Evolutionary conservation across 37 sponge, comb jelly and placozoan species (phyloP).

Genomic region (Aplysina aerophoba): DNA sequence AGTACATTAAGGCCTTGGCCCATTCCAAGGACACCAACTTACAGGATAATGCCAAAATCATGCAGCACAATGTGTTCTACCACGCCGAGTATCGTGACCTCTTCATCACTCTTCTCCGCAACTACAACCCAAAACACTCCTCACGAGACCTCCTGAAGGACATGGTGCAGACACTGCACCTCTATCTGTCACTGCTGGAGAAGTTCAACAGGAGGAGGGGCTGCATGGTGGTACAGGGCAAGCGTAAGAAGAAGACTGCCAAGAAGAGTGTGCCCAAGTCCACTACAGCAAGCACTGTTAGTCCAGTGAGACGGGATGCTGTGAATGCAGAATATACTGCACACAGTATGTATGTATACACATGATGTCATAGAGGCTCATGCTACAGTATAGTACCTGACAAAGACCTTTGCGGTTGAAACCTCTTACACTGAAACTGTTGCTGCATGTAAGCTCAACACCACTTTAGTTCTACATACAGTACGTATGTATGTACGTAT

Average conservation of each 20-base stretch:
- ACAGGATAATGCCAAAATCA: conserved; percentile 82
- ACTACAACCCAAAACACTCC: conserved; percentile 41
- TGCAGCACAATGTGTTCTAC: conserved; percentile 89
- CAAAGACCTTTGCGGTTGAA: too few relatives aligned
- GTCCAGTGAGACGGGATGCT: background rate
- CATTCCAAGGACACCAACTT: conserved; percentile 52
- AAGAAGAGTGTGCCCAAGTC: conserved; percentile 32
- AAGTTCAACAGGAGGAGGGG: conserved; percentile 41
- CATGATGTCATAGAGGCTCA: too few relatives aligned
- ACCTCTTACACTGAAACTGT: too few relatives aligned
- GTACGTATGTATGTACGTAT: background rate
- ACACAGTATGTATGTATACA: background rate
- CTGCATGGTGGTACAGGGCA: conserved; percentile 67
- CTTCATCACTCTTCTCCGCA: conserved; percentile 76
- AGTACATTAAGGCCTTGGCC: conserved; percentile 75
- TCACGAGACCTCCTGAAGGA: conserved; percentile 36
- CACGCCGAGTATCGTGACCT: conserved; percentile 91
- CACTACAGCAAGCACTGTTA: too few relatives aligned
- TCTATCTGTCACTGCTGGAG: conserved; percentile 83
- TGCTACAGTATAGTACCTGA: too few relatives aligned
- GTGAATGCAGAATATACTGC: conserved; percentile 5
- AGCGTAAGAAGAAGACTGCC: conserved; percentile 33
- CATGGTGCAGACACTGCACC: conserved; percentile 76
- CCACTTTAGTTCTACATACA: too few relatives aligned
- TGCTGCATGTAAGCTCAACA: too few relatives aligned